Percentiles rank a stretch among this genome's conserved stretches.
Conservation (phyloP, 2,797 vertebrate genomes). For the Labeo calbasu region DNA sequence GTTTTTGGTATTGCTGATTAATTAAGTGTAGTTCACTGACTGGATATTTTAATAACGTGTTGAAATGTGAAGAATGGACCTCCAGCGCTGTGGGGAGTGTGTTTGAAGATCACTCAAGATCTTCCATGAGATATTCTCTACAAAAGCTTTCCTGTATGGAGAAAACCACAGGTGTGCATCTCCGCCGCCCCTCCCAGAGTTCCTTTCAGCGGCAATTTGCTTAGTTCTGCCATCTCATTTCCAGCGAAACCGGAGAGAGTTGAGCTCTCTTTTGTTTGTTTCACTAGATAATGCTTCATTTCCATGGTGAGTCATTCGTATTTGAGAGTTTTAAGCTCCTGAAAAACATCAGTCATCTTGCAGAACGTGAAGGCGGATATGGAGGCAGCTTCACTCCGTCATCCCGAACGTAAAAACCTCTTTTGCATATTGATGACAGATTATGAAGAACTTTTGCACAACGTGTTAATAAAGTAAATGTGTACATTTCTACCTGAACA, state of each 20-base stretch:
- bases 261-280: slow-evolving; percentile 6
- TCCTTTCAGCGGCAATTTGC: slow-evolving; percentile 3
- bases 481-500: not conserved
- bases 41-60: slow-evolving; percentile 21
- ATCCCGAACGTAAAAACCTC: not conserved
- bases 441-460: not conserved
- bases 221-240: slow-evolving; percentile 25
- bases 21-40: slow-evolving; percentile 18
- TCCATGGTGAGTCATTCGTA: slow-evolving; percentile 12
- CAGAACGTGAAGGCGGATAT: not conserved
- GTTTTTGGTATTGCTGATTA: not conserved
- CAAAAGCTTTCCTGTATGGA: slow-evolving; percentile 31
- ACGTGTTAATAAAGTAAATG: not conserved
- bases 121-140: not conserved
- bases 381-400: not conserved
- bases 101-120: slow-evolving; percentile 33
- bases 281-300: slow-evolving; percentile 24
- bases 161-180: slow-evolving; percentile 36
- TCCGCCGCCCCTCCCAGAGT: slow-evolving; percentile 6
- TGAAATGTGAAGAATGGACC: slow-evolving; percentile 38
- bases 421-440: not conserved
- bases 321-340: slow-evolving; percentile 3
- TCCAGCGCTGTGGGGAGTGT: not conserved
- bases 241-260: not conserved
- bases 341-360: not conserved